Evolutionary conservation across 2,888 invertebrate species (phyloP), one percentile per base, ranked within the genome.

Genomic region (Synanthedon andrenaeformis): DNA sequence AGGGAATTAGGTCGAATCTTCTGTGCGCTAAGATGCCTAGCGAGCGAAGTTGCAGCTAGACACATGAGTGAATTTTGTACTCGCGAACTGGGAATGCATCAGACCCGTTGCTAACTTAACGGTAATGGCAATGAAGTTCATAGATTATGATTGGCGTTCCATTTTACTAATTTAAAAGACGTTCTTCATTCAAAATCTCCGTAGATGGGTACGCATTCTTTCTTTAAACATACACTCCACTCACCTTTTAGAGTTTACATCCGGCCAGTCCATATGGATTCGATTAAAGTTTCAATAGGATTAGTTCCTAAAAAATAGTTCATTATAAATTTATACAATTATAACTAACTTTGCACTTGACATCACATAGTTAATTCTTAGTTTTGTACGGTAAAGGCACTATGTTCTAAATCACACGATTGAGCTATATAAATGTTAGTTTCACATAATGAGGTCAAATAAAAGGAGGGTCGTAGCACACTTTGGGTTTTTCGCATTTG

Each of bases 321-420:
- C 75, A 81, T 73, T 74, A 70, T 71, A 71, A 78, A 74, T 69
- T 65, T 56, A 57, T 61, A 56, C 66, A 70, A 4, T 52, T 42
- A 41, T 42, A 53, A 51, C 54, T 54, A 51, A 51, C 17, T 45
- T 48, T 42, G 42, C 42, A 48, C 42, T 48, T 51, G 35, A 69
- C 74, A 86, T 87, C 85, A 86, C 86, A 79, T 28, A 66, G 61
- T 72, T 82, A 79, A 76, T 74, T 66, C 59, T 69, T 63, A 57
- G 69, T 73, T 83, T 81, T 81, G 82, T 85, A 82, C 79, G 61
- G 66, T 65, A 58, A 79, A 83, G 83, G 82, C 82, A 85, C 84
- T 83, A 23, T 65, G 55, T 57, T 74, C 77, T 80, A 79, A 66
- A 85, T 85, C 84, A 85, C 82, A 83, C 82, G 72, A 76, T 86